Base-by-base conservation (phyloP, 1,140 invertebrate species). In the Eumeta japonica region DNA sequence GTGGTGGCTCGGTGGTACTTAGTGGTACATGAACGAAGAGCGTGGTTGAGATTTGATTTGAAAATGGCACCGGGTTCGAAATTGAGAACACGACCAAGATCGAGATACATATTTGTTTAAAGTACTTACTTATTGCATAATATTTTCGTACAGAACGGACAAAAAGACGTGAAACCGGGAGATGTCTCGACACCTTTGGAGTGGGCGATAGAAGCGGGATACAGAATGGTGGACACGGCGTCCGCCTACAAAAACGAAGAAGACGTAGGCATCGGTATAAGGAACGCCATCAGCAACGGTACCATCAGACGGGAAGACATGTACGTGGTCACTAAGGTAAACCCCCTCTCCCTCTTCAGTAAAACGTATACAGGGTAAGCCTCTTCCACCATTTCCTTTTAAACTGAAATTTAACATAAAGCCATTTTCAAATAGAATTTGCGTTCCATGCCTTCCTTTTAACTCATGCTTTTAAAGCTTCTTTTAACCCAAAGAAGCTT, bases 211-310 rank as follows among this genome's bases (percentile, higher is more conserved):
- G 18, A 61, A 1, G 43, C 52, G 11, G 62, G 62, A 15, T 65
- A 65, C 38, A 54, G 62, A 58, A 61, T 67, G 16, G 37, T 67
- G 11, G 63, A 67, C 14, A 62, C 63, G 1, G 63, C 63, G 1
- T 45, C 55, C 0, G 40, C 39, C 0, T 67, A 67, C 28, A 15
- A 38, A 2, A 57, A 56, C 24, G 61, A 67, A 15, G 55, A 55
- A 3, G 58, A 67, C 29, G 51, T 67, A 2, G 63, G 63, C 1
- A 13, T 27, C 4, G 61, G 46, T 0, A 50, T 67, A 2, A 61
- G 63, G 1, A 14, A 28, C 5, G 59, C 46, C 0, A 39, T 64
- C 1, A 14, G 16, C 0, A 54, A 46, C 3, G 62, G 59, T 0
- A 19, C 30, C 4, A 39, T 64, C 3, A 50, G 57, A 0, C 52